Evolutionary conservation across 2,113 vertebrate genomes (phyloP).

Genomic region (Platichthys flesus): DNA sequence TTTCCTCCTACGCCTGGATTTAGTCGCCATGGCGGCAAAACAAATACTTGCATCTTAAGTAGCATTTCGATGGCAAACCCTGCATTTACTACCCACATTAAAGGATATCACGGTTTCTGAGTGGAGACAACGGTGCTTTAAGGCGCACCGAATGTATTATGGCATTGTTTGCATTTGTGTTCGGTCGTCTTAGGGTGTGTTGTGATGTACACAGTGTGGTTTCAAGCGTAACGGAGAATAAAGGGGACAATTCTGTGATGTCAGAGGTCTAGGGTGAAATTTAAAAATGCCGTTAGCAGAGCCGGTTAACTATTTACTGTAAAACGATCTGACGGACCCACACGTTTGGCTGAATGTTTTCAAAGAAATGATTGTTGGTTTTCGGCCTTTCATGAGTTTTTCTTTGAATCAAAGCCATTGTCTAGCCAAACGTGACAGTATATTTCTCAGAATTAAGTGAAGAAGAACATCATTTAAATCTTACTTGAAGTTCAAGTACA

Average conservation of each 20-base stretch:
- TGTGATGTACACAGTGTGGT: slow-evolving; percentile 70
- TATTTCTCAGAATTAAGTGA: background rate
- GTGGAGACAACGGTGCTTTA: slow-evolving; percentile 60
- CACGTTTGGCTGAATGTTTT: slow-evolving; percentile 36
- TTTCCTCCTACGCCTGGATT: slow-evolving; percentile 54
- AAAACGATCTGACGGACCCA: slow-evolving; percentile 44
- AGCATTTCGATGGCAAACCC: slow-evolving; percentile 54
- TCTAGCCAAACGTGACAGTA: background rate
- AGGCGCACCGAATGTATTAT: slow-evolving; percentile 42
- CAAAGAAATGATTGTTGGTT: slow-evolving; percentile 25
- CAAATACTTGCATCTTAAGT: slow-evolving; percentile 66
- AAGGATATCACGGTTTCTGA: slow-evolving; percentile 58
- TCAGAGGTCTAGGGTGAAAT: slow-evolving; percentile 51
- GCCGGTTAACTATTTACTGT: slow-evolving; percentile 38
- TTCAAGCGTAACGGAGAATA: slow-evolving; percentile 61
- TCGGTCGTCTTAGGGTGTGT: slow-evolving; percentile 56
- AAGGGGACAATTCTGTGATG: slow-evolving; percentile 60
- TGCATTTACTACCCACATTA: slow-evolving; percentile 59
- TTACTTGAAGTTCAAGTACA: background rate
- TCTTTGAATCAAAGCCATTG: slow-evolving; percentile 10
- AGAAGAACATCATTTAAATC: background rate
- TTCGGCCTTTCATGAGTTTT: background rate
- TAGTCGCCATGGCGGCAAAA: slow-evolving; percentile 72
- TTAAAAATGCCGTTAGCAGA: slow-evolving; percentile 28
- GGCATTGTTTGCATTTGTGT: slow-evolving; percentile 67